Evolutionary conservation across 2,888 invertebrate species (phyloP), one percentile per base, ranked within the genome.

Genomic region (Euspilapteryx auroguttella): DNA sequence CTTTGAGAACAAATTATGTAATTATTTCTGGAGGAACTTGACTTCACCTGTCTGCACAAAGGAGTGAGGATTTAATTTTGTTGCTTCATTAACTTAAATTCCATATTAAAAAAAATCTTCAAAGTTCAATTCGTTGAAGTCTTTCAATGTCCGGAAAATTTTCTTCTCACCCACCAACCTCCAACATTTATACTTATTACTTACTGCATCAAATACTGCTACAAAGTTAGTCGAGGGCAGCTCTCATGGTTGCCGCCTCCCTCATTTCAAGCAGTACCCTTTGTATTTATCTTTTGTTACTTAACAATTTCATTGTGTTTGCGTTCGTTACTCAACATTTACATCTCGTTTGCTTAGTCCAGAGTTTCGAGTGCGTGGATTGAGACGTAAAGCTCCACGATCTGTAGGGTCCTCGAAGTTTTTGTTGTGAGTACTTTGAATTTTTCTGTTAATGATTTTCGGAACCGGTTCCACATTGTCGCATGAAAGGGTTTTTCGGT

Each of bases 291-390:
- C 52, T 47, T 55, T 54, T 44, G 49, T 47, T 48, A 45, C 43
- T 49, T 52, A 50, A 52, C 48, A 55, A 51, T 54, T 52, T 52
- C 49, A 51, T 55, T 55, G 50, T 33, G 27, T 57, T 56, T 58
- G 50, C 45, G 42, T 51, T 53, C 49, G 50, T 54, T 55, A 48
- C 34, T 40, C 35, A 28, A 35, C 46, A 44, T 53, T 53, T 55
- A 47, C 48, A 52, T 45, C 30, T 32, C 41, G 45, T 48, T 48
- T 46, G 45, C 45, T 44, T 48, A 46, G 35, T 43, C 14, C 25
- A 37, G 45, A 39, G 47, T 54, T 52, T 52, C 42, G 36, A 34
- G 30, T 14, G 33, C 31, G 48, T 41, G 46, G 49, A 64, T 63
- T 64, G 55, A 63, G 63, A 55, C 53, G 56, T 64, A 48, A 42